Conservation (phyloP, 2,797 vertebrate species). For the Champsocephalus esox region DNA sequence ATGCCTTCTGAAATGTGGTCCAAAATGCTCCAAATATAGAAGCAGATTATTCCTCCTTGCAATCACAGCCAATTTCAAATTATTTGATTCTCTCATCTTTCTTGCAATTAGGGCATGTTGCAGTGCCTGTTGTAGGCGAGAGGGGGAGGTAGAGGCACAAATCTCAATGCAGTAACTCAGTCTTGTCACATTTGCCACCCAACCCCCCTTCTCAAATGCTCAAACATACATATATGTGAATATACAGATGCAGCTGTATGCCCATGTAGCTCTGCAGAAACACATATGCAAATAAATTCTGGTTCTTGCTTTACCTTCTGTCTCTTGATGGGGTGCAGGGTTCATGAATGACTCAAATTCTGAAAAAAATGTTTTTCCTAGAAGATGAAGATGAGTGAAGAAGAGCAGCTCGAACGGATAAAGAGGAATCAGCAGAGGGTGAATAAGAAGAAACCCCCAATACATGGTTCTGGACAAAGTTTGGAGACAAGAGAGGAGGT, state of each 20-base stretch:
- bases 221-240: neutral
- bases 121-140: constrained; percentile 46
- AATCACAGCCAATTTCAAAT: constrained; percentile 72
- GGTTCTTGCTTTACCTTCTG: constrained; percentile 2
- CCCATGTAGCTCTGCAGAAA: constrained; percentile 15
- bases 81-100: constrained; percentile 73
- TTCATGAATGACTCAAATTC: constrained; percentile 35
- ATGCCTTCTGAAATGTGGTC: constrained; percentile 31
- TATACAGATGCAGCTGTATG: constrained; percentile 9
- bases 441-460: constrained; percentile 69
- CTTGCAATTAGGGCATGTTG: constrained; percentile 79
- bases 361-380: constrained; percentile 38
- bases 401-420: constrained; percentile 78
- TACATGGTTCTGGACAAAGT: constrained; percentile 49
- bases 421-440: constrained; percentile 75
- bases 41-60: constrained; percentile 61
- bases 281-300: constrained; percentile 12
- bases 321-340: constrained; percentile 8
- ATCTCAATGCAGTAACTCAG: constrained; percentile 25
- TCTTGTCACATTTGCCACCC: constrained; percentile 40
- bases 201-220: constrained; percentile 47
- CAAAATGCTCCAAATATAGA: constrained; percentile 69
- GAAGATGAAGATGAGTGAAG: constrained; percentile 79
- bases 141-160: constrained; percentile 70
- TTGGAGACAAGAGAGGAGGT: constrained; percentile 74